A percentile compares a stretch with the other conserved stretches of the same genome.
These are phyloP conservation scores for Pandion haliaetus DNA, from an alignment of 2,113 vertebrate genomes.

Conservation along the genomic window DNA sequence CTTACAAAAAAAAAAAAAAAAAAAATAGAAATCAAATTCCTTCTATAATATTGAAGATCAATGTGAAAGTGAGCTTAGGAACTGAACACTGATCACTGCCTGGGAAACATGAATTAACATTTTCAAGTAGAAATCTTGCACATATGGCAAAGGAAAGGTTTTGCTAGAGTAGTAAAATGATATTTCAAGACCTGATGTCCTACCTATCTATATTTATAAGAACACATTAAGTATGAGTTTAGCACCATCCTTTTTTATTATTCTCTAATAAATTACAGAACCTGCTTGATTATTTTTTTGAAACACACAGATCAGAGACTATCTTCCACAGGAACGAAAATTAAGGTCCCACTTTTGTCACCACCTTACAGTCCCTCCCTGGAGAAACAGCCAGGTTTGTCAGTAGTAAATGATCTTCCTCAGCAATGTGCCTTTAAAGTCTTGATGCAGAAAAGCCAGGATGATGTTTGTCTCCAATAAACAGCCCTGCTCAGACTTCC, in stretches of 20 bases:
- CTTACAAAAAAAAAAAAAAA: neutral
- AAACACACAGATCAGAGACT: neutral
- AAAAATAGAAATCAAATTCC: neutral
- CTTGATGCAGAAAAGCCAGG: accelerated
- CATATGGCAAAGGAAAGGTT: slow-evolving; percentile 30
- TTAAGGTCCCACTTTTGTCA: neutral
- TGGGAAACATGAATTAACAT: neutral
- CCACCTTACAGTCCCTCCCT: neutral
- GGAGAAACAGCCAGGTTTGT: neutral
- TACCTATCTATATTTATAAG: slow-evolving; percentile 37
- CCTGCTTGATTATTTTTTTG: neutral
- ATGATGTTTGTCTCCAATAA: neutral
- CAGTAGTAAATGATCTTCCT: neutral
- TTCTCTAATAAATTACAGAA: neutral
- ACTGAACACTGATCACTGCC: neutral
- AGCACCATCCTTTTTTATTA: neutral
- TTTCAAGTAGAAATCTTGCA: slow-evolving; percentile 5
- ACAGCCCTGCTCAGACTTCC: neutral
- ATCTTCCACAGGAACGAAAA: neutral
- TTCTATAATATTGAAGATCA: neutral
- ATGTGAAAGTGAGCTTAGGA: neutral
- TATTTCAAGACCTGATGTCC: neutral
- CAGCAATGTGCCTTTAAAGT: neutral
- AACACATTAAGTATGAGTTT: neutral
- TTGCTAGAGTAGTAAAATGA: slow-evolving; percentile 2